Percentiles rank a stretch among this genome's conserved stretches.
These are phyloP conservation scores for Perizoma flavofasciatum DNA, from an alignment of 2,888 invertebrate species.

Conservation along the genomic window DNA sequence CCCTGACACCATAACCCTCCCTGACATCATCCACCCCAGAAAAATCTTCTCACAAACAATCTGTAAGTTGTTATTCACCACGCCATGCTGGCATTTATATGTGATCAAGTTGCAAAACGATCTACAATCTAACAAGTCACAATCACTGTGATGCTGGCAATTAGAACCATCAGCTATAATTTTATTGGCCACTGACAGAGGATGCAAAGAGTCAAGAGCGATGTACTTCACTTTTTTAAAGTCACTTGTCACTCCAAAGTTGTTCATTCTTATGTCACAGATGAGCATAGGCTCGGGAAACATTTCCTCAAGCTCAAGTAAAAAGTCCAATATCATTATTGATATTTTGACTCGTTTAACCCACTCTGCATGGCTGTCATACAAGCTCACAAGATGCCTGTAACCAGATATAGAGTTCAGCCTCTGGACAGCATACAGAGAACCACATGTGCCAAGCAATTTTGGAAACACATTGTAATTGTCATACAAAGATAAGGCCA, in stretches of 20 bases:
- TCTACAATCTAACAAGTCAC: slow-evolving; percentile 87
- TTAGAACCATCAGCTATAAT: slow-evolving; percentile 69
- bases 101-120: slow-evolving; percentile 82
- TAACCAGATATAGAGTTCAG: slow-evolving; percentile 81
- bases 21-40: slow-evolving; percentile 85
- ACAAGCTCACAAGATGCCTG: slow-evolving; percentile 76
- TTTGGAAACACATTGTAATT: slow-evolving; percentile 86
- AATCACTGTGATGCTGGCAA: slow-evolving; percentile 85
- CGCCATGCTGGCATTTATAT: slow-evolving; percentile 79
- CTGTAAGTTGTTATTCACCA: slow-evolving; percentile 87
- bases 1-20: slow-evolving; percentile 84
- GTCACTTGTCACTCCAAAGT: slow-evolving; percentile 85
- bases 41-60: slow-evolving; percentile 87
- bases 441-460: slow-evolving; percentile 86
- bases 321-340: slow-evolving; percentile 84
- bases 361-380: slow-evolving; percentile 83
- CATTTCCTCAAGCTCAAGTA: slow-evolving; percentile 83
- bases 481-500: slow-evolving; percentile 83
- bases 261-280: slow-evolving; percentile 87
- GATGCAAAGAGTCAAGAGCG: slow-evolving; percentile 86
- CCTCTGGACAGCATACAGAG: slow-evolving; percentile 86
- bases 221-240: slow-evolving; percentile 83
- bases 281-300: slow-evolving; percentile 85
- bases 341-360: slow-evolving; percentile 81
- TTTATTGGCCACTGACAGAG: slow-evolving; percentile 77